phyloP scores from a whole-genome alignment of 1,140 invertebrate species.

The Drosophila sp. region DNA sequence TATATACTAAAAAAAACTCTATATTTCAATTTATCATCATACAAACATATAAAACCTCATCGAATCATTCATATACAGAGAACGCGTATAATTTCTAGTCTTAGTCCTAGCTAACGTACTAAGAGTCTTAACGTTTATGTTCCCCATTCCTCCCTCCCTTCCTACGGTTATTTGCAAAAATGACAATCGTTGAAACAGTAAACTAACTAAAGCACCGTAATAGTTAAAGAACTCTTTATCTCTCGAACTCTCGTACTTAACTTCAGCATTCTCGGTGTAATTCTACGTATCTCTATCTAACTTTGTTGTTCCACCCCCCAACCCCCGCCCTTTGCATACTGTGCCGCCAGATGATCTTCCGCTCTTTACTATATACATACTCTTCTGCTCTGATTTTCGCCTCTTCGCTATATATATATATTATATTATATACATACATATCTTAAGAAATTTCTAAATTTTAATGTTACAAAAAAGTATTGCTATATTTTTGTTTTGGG shows the following conservation, averaged over 20 bases:
- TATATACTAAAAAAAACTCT: conserved; percentile 32
- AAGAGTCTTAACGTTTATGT: conserved; percentile 29
- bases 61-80: conserved; percentile 36
- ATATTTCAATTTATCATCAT: conserved; percentile 31
- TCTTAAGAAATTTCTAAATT: background rate
- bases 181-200: conserved; percentile 11
- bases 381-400: conserved; percentile 6
- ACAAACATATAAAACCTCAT: conserved; percentile 21
- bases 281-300: conserved; percentile 26
- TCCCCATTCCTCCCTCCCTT: conserved; percentile 3
- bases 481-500: background rate
- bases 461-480: background rate
- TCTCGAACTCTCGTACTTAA: conserved; percentile 4
- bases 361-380: conserved; percentile 2
- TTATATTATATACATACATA: background rate
- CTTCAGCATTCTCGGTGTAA: conserved; percentile 37
- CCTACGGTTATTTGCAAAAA: conserved; percentile 19
- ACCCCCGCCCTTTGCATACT: background rate
- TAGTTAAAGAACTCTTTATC: conserved; percentile 27
- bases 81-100: conserved; percentile 51
- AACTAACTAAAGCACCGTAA: conserved; percentile 36
- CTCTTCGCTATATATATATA: conserved; percentile 2
- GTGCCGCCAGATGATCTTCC: conserved; percentile 2
- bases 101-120: conserved; percentile 52
- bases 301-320: conserved; percentile 29